Evolutionary conservation across 2,888 invertebrate genomes (phyloP).

Genomic region (Thereva unica): DNA sequence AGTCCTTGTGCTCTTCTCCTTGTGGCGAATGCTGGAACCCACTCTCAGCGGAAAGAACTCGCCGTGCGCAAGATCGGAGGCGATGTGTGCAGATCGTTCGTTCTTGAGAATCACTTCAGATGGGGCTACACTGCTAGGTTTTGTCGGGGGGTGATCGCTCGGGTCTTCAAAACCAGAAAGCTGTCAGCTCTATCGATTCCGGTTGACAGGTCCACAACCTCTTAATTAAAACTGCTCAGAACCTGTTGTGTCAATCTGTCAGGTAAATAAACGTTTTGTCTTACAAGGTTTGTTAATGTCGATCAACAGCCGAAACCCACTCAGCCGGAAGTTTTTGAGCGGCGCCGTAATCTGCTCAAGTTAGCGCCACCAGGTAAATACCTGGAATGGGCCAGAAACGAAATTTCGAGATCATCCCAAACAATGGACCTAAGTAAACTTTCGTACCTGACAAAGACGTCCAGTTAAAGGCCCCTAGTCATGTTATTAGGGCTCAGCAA

Average conservation of each 20-base stretch:
- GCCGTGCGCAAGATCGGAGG: too few species aligned
- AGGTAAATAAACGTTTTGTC: slow-evolving; percentile 1
- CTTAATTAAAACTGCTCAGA: slow-evolving; percentile 24
- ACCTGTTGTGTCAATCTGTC: not conserved
- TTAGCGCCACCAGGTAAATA: slow-evolving; percentile 15
- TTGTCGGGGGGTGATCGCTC: too few species aligned
- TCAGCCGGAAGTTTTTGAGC: slow-evolving; percentile 2
- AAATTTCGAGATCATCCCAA: not conserved
- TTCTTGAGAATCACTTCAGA: too few species aligned
- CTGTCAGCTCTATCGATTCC: not conserved
- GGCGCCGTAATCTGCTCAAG: slow-evolving; percentile 1
- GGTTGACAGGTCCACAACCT: slow-evolving; percentile 14
- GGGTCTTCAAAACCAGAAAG: not conserved
- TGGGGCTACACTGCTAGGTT: too few species aligned
- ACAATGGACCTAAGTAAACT: slow-evolving; percentile 18
- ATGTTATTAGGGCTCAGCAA: slow-evolving; percentile 25
- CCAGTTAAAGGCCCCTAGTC: slow-evolving; percentile 32
- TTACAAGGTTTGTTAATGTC: slow-evolving; percentile 1
- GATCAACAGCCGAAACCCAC: slow-evolving; percentile 11
- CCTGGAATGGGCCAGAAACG: not conserved
- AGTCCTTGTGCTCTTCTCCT: slow-evolving; percentile 1
- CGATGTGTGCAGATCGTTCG: too few species aligned
- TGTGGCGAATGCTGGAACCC: too few species aligned
- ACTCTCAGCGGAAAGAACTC: too few species aligned
- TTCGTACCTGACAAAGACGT: slow-evolving; percentile 19